A percentile compares a stretch with the other conserved stretches of the same genome.
Conservation (phyloP, 2,888 invertebrate genomes). For the Athripsodes cinereus region DNA sequence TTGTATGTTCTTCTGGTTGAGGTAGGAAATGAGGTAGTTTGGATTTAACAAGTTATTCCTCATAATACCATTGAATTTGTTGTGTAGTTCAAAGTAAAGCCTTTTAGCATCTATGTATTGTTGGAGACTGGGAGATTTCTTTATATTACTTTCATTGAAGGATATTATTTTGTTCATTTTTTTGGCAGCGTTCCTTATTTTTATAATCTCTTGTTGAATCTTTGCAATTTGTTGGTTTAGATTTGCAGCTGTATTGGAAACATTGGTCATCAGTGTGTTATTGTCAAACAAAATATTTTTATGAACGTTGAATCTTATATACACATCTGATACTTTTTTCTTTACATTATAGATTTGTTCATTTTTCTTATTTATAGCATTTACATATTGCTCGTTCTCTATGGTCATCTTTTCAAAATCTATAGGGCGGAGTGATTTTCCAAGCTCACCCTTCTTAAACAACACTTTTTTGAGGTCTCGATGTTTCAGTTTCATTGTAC, state of each 20-base stretch:
- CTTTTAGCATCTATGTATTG: background rate
- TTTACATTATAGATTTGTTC: constrained; percentile 50
- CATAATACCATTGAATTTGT: background rate
- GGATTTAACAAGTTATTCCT: background rate
- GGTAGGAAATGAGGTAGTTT: background rate
- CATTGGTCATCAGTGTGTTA: background rate
- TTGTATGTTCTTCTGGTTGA: background rate
- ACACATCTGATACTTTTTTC: constrained; percentile 39
- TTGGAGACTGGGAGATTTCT: background rate
- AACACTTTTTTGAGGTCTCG: constrained; percentile 50
- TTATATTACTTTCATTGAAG: background rate
- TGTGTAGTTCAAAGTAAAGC: background rate
- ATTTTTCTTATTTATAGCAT: constrained; percentile 50
- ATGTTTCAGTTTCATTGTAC: constrained; percentile 49
- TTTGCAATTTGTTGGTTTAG: background rate
- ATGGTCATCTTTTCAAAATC: constrained; percentile 61
- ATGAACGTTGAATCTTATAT: constrained; percentile 11
- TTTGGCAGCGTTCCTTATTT: background rate
- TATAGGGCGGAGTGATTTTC: constrained; percentile 52
- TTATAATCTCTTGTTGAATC: background rate
- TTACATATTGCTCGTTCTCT: constrained; percentile 49
- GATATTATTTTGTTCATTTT: background rate
- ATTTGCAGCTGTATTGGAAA: background rate
- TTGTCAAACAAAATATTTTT: constrained; percentile 12
- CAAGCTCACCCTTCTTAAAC: constrained; percentile 50